Evolutionary conservation across 2,113 vertebrate genomes (phyloP).

Genomic region (Hypanus sabinus): DNA sequence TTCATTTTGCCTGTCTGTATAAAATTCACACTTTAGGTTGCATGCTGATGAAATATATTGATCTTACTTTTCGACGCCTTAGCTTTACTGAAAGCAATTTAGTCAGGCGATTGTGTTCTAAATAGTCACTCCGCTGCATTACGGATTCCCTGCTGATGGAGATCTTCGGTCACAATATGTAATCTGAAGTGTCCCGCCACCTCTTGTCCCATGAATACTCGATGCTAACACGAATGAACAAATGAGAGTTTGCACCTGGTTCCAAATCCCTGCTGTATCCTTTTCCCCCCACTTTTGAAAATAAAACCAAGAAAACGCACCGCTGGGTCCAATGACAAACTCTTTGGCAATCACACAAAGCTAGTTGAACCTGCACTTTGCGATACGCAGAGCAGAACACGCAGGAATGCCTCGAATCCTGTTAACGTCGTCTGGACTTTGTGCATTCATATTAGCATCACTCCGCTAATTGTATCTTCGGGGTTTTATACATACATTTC

Average conservation of each 20-base stretch:
- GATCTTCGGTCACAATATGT: conserved; percentile 10
- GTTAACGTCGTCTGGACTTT: neutral
- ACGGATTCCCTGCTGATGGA: neutral
- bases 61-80: neutral
- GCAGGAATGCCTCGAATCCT: neutral
- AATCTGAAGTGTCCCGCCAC: neutral
- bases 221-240: conserved; percentile 6
- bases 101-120: neutral
- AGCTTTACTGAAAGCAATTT: neutral
- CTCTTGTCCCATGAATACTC: conserved; percentile 16
- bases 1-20: no score
- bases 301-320: neutral
- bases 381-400: neutral
- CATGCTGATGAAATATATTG: neutral
- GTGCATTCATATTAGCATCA: neutral
- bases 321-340: neutral
- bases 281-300: neutral
- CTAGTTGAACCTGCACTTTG: neutral
- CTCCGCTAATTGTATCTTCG: neutral
- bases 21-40: neutral
- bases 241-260: conserved; percentile 10
- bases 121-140: neutral
- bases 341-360: neutral
- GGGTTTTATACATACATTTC: neutral
- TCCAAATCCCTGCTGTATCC: conserved; percentile 5